phyloP scores from a whole-genome alignment of 2,113 vertebrate species.

The Alces alces region DNA sequence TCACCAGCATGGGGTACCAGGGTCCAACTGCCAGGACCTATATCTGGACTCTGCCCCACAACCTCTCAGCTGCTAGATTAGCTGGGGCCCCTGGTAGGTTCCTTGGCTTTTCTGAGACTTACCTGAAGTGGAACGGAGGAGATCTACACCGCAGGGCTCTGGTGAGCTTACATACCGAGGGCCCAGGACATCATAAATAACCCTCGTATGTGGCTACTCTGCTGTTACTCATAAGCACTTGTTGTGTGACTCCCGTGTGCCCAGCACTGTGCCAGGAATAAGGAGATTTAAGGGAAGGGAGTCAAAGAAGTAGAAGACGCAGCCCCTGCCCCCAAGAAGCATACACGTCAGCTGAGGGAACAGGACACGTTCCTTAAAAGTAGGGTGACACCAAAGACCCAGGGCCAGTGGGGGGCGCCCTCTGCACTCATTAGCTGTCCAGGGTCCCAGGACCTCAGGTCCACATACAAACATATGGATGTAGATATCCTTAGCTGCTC shows the following conservation, averaged over 20 bases:
- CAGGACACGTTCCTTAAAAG: not conserved
- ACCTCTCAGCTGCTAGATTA: not conserved
- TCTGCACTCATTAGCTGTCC: not conserved
- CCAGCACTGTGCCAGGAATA: not conserved
- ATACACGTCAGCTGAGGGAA: not conserved
- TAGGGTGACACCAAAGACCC: not conserved
- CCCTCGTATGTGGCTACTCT: not conserved
- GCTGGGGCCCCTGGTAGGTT: not conserved
- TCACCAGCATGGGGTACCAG: not conserved
- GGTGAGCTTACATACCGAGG: not conserved
- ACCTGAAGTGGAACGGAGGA: not conserved
- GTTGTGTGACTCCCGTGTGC: not conserved
- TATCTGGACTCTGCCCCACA: not conserved
- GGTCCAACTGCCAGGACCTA: not conserved
- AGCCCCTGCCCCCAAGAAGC: not conserved
- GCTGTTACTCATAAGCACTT: not conserved
- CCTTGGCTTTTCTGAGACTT: not conserved
- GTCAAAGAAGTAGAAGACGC: not conserved
- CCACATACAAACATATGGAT: not conserved
- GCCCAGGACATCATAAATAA: not conserved
- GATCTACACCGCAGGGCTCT: no score
- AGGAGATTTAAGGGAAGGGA: not conserved
- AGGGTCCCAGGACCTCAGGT: not conserved
- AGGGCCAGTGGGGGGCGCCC: not conserved
- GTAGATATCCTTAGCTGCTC: not conserved